phyloP scores from a whole-genome alignment of 2,888 invertebrate species.

The Eupithecia abbreviata region DNA sequence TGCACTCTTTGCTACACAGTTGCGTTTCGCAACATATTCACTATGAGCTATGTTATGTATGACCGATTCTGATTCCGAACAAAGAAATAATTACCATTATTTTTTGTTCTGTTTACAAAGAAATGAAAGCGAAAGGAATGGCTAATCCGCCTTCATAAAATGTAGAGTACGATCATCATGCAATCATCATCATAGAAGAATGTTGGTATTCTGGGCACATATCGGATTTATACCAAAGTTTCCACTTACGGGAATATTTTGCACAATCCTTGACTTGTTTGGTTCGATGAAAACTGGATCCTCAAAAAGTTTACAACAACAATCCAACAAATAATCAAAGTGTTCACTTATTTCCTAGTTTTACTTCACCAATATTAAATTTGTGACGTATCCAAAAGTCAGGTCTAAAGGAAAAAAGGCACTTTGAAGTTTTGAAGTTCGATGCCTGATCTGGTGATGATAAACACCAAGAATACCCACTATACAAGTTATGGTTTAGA shows the following conservation, averaged over 20 bases:
- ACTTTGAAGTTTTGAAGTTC: too few relatives aligned
- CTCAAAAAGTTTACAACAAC: too few relatives aligned
- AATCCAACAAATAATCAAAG: too few relatives aligned
- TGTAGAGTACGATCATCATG: background rate
- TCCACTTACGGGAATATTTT: background rate
- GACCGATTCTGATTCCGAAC: background rate
- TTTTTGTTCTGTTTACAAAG: background rate
- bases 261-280: too few relatives aligned
- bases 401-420: too few relatives aligned
- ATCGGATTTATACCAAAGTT: background rate
- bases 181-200: background rate
- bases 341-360: too few relatives aligned
- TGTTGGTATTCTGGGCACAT: background rate
- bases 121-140: background rate
- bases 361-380: too few relatives aligned
- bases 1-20: background rate
- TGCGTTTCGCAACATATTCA: conserved; percentile 1
- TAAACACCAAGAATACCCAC: too few relatives aligned
- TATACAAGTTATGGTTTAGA: background rate
- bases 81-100: background rate
- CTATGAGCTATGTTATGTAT: background rate
- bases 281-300: too few relatives aligned
- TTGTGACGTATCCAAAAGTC: too few relatives aligned
- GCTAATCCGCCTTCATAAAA: background rate
- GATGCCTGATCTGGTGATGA: too few relatives aligned